phyloP scores from a whole-genome alignment of 2,888 invertebrate species.

The Oxyteleia sp. region DNA sequence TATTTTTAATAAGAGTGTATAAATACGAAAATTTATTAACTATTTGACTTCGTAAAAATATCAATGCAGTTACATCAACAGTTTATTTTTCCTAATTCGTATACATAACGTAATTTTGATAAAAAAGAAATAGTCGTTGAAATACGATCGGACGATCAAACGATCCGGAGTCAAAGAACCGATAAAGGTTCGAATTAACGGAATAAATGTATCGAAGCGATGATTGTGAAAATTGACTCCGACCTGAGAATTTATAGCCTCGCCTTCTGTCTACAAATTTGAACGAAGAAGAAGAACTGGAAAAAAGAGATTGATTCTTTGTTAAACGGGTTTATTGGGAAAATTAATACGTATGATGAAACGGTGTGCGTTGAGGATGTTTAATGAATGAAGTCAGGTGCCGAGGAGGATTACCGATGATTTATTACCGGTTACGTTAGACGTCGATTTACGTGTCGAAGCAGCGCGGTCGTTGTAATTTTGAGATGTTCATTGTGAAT shows the following conservation, averaged over 20 bases:
- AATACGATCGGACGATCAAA: too few species aligned
- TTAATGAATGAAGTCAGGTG: constrained; percentile 36
- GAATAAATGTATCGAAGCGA: constrained; percentile 21
- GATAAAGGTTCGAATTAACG: neutral
- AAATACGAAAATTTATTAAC: too few species aligned
- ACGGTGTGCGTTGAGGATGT: constrained; percentile 14
- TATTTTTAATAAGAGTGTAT: too few species aligned
- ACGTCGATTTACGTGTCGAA: constrained; percentile 5
- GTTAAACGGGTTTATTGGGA: constrained; percentile 19
- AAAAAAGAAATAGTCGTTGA: too few species aligned
- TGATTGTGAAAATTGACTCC: constrained; percentile 31
- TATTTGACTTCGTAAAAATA: too few species aligned
- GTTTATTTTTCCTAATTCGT: too few species aligned
- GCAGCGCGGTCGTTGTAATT: constrained; percentile 3
- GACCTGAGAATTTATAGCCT: constrained; percentile 7
- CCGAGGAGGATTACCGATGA: constrained; percentile 20
- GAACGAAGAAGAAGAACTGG: neutral
- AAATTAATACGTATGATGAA: constrained; percentile 40
- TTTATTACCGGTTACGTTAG: constrained; percentile 34
- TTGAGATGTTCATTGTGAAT: constrained; percentile 14
- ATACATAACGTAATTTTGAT: too few species aligned
- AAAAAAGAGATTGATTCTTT: constrained; percentile 3
- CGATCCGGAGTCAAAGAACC: neutral
- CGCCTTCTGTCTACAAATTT: constrained; percentile 20
- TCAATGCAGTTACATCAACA: too few species aligned